These are phyloP conservation scores for Calonectris borealis DNA, from an alignment of 2,113 vertebrate species.

Conservation along the genomic window DNA sequence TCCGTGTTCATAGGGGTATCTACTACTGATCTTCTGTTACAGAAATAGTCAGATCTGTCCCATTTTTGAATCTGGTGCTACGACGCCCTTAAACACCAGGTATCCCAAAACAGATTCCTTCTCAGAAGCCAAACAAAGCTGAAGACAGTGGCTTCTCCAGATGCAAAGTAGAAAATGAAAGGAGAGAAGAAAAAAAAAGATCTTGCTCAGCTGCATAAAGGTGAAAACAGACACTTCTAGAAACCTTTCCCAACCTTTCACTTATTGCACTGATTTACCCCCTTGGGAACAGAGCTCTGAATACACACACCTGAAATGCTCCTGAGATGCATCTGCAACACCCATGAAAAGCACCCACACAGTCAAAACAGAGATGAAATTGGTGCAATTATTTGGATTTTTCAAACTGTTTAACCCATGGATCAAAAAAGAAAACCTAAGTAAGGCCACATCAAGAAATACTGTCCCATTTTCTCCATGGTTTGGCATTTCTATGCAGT, in stretches of 20 bases:
- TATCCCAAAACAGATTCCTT: background rate
- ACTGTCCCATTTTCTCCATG: background rate
- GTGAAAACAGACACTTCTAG: background rate
- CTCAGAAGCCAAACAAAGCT: background rate
- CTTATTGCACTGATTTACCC: background rate
- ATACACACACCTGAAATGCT: background rate
- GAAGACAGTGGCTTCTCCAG: background rate
- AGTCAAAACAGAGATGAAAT: background rate
- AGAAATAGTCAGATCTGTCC: background rate
- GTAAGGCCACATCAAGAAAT: background rate
- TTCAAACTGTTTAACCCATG: background rate
- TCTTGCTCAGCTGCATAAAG: background rate
- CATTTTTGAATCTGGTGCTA: background rate
- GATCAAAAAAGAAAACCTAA: background rate
- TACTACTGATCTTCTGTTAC: background rate
- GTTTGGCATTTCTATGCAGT: background rate
- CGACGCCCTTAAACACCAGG: background rate
- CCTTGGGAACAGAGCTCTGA: background rate
- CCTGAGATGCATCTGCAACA: background rate
- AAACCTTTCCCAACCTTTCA: background rate
- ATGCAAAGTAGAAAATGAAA: background rate
- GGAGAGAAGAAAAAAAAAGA: background rate
- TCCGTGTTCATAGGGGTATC: accelerated
- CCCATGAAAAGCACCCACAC: background rate
- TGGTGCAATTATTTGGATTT: background rate